Conservation (phyloP, 2,888 invertebrate species). For the Leptinotarsa peninsularis region DNA sequence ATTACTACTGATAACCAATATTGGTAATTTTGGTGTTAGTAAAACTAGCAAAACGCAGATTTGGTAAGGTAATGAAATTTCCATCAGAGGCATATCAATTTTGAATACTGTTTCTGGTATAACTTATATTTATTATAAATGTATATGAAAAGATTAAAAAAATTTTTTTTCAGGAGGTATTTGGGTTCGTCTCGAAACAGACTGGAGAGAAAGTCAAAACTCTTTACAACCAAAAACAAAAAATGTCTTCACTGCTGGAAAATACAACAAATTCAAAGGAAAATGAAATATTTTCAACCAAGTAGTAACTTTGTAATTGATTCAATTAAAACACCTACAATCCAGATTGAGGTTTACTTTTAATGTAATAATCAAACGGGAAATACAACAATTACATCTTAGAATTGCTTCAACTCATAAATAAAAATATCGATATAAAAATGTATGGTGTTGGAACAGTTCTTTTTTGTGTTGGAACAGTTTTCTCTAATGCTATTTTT, state of each 20-base stretch:
- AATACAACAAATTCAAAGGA: slow-evolving; percentile 35
- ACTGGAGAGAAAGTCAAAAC: slow-evolving; percentile 75
- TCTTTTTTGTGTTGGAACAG: slow-evolving; percentile 29
- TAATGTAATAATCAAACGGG: slow-evolving; percentile 51
- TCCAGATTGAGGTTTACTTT: slow-evolving; percentile 28
- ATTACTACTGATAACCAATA: too few relatives aligned
- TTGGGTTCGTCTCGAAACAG: slow-evolving; percentile 80
- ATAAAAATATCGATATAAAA: slow-evolving; percentile 46
- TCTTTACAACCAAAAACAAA: slow-evolving; percentile 31
- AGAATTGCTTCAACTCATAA: slow-evolving; percentile 38
- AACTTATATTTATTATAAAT: slow-evolving; percentile 8
- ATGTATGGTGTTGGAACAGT: slow-evolving; percentile 33
- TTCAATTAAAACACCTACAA: slow-evolving; percentile 4
- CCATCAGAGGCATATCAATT: too few relatives aligned
- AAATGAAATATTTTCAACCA: slow-evolving; percentile 16
- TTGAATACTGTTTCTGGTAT: background rate
- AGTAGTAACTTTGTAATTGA: background rate
- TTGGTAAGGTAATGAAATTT: too few relatives aligned
- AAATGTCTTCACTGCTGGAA: slow-evolving; percentile 29
- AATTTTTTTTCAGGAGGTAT: slow-evolving; percentile 72
- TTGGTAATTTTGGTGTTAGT: too few relatives aligned
- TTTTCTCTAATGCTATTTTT: slow-evolving; percentile 27
- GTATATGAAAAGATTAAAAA: background rate
- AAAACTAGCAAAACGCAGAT: too few relatives aligned
- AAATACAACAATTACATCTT: slow-evolving; percentile 53